Evolutionary conservation across 53 echinoderm and acorn worm species (phyloP), one percentile per base, ranked within the genome.

Genomic region (Zoroaster sp.): DNA sequence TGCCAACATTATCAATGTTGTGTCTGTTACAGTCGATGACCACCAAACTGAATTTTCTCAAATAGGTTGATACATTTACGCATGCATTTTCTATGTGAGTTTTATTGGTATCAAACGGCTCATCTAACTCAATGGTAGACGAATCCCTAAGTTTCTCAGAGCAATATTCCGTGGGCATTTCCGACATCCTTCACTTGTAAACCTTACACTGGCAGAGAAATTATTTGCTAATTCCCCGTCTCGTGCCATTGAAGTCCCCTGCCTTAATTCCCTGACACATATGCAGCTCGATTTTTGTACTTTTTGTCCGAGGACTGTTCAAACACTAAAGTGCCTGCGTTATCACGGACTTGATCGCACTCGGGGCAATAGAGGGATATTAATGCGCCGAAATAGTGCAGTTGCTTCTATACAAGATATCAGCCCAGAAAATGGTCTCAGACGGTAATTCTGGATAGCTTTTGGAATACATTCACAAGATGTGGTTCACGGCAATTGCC

Each of bases 351-450:
- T 32, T 33, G 63, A 81, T 81, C 81, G 55, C 36, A 28, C 40
- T 66, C 45, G 28, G 41, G 74, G 74, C 74, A 51, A 23, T 23
- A 28, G 41, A 23, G 65, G 81, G 81, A 67, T 81, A 67, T 28
- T 67, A 67, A 40, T 33, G 81, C 15, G 67, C 42, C 18, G 40
- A 81, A 81, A 81, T 81, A 81, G 81, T 81, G 44, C 81, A 59
- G 21, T 55, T 20, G 36, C 78, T 78, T 45, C 34, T 21, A 14
- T 47, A 18, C 41, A 31, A 46, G 14, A 28, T 51, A 76, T 32
- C 76, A 76, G 33, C 49, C 13, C 52, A 28, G 52, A 31, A 51
- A 59, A 1, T 34, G 76, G 15, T 46, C 4, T 45, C 15, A 46
- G 76, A 76, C 35, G 32, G 47, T 51, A 1, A 5, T 76, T 17